These are phyloP conservation scores for Agrilus planipennis DNA, from an alignment of 1,140 invertebrate species.

Conservation along the genomic window DNA sequence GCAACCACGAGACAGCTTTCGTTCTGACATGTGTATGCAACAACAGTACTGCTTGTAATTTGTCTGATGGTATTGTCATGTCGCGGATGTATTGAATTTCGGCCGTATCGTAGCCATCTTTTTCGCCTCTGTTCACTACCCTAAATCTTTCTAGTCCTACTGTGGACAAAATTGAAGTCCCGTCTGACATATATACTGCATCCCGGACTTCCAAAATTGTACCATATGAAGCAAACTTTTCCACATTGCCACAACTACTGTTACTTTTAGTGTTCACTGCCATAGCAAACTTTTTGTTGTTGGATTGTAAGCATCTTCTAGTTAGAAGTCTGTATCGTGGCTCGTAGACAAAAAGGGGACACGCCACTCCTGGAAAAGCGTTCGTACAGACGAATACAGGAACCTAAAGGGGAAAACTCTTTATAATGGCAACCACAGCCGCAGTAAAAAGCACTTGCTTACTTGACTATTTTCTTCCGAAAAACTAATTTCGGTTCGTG, in stretches of 20 bases:
- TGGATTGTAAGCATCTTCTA: slow-evolving; percentile 70
- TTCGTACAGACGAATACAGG: slow-evolving; percentile 85
- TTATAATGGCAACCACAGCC: background rate
- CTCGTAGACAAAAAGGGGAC: slow-evolving; percentile 84
- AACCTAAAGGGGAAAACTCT: slow-evolving; percentile 45
- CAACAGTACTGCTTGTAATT: slow-evolving; percentile 40
- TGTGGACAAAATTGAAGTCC: slow-evolving; percentile 76
- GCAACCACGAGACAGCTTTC: slow-evolving; percentile 63
- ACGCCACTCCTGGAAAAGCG: slow-evolving; percentile 75
- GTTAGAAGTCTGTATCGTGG: slow-evolving; percentile 83
- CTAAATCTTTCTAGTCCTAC: slow-evolving; percentile 70
- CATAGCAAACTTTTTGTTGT: slow-evolving; percentile 77
- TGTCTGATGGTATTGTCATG: slow-evolving; percentile 40
- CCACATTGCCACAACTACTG: slow-evolving; percentile 40
- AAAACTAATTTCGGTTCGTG: slow-evolving; percentile 39
- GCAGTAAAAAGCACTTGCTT: background rate
- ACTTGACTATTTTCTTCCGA: slow-evolving; percentile 16
- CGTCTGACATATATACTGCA: slow-evolving; percentile 72
- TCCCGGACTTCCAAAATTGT: slow-evolving; percentile 78
- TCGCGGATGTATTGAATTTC: slow-evolving; percentile 69
- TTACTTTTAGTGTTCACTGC: slow-evolving; percentile 46
- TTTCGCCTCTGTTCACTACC: slow-evolving; percentile 59
- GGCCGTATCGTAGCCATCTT: slow-evolving; percentile 78
- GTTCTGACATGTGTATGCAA: slow-evolving; percentile 54
- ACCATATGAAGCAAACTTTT: slow-evolving; percentile 57